These are phyloP conservation scores for Hirtodrosophila confusa DNA, from an alignment of 2,888 invertebrate genomes.

Conservation along the genomic window DNA sequence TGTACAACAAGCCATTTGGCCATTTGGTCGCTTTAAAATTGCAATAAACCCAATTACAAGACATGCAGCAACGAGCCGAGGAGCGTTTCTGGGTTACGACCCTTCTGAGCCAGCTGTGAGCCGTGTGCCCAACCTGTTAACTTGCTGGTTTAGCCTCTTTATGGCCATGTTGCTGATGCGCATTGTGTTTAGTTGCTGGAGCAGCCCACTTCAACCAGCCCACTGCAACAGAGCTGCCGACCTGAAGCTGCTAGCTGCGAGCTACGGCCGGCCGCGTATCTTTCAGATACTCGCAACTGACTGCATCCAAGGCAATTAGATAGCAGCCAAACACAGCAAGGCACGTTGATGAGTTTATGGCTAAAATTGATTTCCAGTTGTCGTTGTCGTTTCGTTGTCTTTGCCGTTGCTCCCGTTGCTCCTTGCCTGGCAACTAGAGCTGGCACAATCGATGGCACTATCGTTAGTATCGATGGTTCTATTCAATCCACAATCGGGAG, in stretches of 20 bases:
- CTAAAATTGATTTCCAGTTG: constrained; percentile 79
- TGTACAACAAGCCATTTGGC: constrained; percentile 56
- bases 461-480: no score
- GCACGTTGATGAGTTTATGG: constrained; percentile 76
- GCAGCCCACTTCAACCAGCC: constrained; percentile 58
- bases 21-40: constrained; percentile 61
- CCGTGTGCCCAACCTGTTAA: constrained; percentile 44
- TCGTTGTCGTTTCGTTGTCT: constrained; percentile 38
- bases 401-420: constrained; percentile 48
- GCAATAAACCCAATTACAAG: constrained; percentile 80
- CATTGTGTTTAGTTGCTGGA: constrained; percentile 42
- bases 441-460: no score
- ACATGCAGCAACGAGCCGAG: constrained; percentile 14
- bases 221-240: constrained; percentile 37
- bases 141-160: constrained; percentile 11
- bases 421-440: constrained; percentile 16
- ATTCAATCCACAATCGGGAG: no score
- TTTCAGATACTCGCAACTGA: constrained; percentile 66
- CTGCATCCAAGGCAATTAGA: constrained; percentile 75
- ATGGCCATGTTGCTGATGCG: constrained; percentile 38
- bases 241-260: background rate
- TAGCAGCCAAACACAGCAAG: constrained; percentile 47
- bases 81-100: constrained; percentile 67
- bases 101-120: constrained; percentile 47
- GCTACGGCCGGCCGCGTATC: constrained; percentile 36